Base-by-base conservation (phyloP, 1,140 invertebrate genomes). In the Anadara kagoshimensis region DNA sequence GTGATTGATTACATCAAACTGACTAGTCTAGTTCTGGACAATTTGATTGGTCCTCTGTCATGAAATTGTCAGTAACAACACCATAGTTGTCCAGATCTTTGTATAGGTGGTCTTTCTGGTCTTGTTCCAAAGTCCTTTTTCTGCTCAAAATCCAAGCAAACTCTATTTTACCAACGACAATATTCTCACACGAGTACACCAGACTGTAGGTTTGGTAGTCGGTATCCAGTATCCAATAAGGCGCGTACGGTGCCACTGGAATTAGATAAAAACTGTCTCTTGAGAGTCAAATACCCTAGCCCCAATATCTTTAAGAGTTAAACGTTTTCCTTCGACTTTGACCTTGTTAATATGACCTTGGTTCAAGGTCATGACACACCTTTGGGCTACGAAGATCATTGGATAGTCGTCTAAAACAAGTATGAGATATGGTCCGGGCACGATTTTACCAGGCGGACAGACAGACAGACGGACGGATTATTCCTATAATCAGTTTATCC, bases 111-210 rank as follows among this genome's bases (percentile, higher is more conserved):
- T 75, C 53, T 26, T 69, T 64, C 51, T 69, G 41, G 56, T 61
- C 44, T 0, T 65, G 5, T 14, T 66, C 56, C 14, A 82, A 36
- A 18, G 69, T 67, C 49, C 62, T 58, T 29, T 73, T 58, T 16
- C 81, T 49, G 16, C 67, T 61, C 43, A 83, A 56, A 64, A 83
- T 83, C 81, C 81, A 83, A n/a, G 75, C 68, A 61, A 80, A 83
- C 45, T 83, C 68, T 26, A 78, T 62, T 64, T 81, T 74, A 7
- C 65, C 75, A 22, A 79, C 36, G 24, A 69, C 36, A 18, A 81
- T 47, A 49, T 73, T 47, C 16, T 75, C 66, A 56, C 81, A 83
- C 2, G 81, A 81, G 62, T 70, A 83, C 47, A 83, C 69, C 22
- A 83, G 63, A 4, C 79, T 74, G 58, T 79, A 81, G 24, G 54